Evolutionary conservation across 1,140 invertebrate species (phyloP).

Genomic region (Philotrypesis tridentata): DNA sequence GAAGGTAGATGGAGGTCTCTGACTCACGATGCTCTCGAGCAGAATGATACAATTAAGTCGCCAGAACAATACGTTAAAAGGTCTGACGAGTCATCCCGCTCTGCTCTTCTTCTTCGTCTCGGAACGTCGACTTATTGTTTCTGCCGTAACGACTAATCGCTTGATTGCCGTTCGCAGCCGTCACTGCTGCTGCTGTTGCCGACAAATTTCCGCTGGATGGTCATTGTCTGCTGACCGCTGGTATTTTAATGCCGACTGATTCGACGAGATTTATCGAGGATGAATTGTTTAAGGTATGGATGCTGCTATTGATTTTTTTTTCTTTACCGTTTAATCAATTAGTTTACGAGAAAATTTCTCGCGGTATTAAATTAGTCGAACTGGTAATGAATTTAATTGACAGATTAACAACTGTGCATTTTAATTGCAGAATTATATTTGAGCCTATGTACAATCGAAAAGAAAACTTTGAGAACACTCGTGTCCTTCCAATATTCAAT

Average conservation of each 20-base stretch:
- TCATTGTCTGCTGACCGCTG: background rate
- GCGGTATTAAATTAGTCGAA: too few relatives aligned
- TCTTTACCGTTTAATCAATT: background rate
- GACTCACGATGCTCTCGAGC: constrained; percentile 54
- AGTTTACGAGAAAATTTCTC: too few relatives aligned
- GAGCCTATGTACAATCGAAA: too few relatives aligned
- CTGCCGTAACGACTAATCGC: constrained; percentile 25
- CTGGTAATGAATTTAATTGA: too few relatives aligned
- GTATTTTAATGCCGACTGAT: background rate
- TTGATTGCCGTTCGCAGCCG: constrained; percentile 45
- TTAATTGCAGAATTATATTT: too few relatives aligned
- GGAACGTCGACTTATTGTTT: background rate
- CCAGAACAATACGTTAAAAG: constrained; percentile 60
- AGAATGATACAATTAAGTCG: constrained; percentile 64
- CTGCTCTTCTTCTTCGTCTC: constrained; percentile 47
- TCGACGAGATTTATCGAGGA: constrained; percentile 11
- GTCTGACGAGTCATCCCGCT: constrained; percentile 55
- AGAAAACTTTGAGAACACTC: too few relatives aligned
- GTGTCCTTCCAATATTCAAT: too few relatives aligned
- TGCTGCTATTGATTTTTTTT: background rate
- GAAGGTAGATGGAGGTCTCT: constrained; percentile 16
- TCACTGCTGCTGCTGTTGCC: background rate
- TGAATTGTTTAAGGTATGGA: background rate
- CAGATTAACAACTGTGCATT: too few relatives aligned
- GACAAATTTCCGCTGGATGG: constrained; percentile 20